phyloP scores from a whole-genome alignment of 2,888 invertebrate species.

The Orchesellides sinensis region DNA sequence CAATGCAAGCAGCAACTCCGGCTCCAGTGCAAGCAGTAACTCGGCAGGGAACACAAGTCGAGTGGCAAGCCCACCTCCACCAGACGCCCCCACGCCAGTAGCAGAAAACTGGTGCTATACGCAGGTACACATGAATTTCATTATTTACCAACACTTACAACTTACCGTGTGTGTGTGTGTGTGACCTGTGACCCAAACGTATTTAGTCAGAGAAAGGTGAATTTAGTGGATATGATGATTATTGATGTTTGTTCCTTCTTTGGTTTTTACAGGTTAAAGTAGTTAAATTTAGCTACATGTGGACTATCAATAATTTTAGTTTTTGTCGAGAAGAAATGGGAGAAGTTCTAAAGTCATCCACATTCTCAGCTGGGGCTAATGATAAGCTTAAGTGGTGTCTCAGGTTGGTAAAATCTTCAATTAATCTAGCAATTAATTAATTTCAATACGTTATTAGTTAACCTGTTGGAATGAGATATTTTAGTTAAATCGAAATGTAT shows the following conservation, averaged over 20 bases:
- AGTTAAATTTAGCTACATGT: conserved; percentile 99
- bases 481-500: no score
- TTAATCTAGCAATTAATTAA: not conserved
- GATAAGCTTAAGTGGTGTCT: conserved; percentile 97
- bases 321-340: conserved; percentile 99
- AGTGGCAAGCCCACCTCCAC: conserved; percentile 84
- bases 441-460: not conserved
- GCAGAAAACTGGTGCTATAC: conserved; percentile 99
- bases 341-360: conserved; percentile 99
- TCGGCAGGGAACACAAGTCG: conserved; percentile 54
- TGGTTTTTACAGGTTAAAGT: conserved; percentile 92
- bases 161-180: conserved; percentile 14
- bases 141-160: not conserved
- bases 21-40: conserved; percentile 50
- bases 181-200: no score
- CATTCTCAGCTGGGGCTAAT: conserved; percentile 99
- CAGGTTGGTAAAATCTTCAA: conserved; percentile 61
- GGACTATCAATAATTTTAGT: conserved; percentile 99
- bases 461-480: not conserved
- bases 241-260: conserved; percentile 13
- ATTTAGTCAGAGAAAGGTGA: not conserved
- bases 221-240: not conserved
- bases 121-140: conserved; percentile 83
- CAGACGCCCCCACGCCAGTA: conserved; percentile 97
- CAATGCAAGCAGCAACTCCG: conserved; percentile 52